These are phyloP conservation scores for Menidia beryllina DNA, from an alignment of 2,113 vertebrate genomes.

Conservation along the genomic window DNA sequence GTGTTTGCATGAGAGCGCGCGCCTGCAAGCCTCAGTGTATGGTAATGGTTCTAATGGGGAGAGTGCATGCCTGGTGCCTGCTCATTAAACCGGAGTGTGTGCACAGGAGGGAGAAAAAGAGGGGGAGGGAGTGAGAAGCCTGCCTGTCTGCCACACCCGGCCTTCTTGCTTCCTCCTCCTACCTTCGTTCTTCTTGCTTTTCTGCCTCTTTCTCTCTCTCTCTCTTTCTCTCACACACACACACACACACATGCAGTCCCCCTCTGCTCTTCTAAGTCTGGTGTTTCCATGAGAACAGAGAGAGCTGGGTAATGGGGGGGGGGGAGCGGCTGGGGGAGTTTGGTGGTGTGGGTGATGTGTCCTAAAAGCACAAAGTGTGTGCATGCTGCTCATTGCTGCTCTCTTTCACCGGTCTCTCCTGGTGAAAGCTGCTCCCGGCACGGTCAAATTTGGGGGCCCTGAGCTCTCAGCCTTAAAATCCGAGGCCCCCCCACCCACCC, in stretches of 20 bases:
- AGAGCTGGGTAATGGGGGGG: slow-evolving; percentile 56
- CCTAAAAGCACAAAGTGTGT: slow-evolving; percentile 58
- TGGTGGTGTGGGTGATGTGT: slow-evolving; percentile 68
- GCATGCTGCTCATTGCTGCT: slow-evolving; percentile 47
- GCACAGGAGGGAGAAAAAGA: slow-evolving; percentile 27
- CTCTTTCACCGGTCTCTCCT: slow-evolving; percentile 65
- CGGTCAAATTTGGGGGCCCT: slow-evolving; percentile 62
- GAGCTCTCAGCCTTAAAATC: slow-evolving; percentile 39
- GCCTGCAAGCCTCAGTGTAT: slow-evolving; percentile 38
- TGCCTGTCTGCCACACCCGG: slow-evolving; percentile 76
- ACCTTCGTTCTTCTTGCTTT: slow-evolving; percentile 40
- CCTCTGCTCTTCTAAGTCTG: slow-evolving; percentile 71
- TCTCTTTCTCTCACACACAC: slow-evolving; percentile 1
- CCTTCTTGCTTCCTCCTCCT: slow-evolving; percentile 58
- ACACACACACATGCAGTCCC: slow-evolving; percentile 39
- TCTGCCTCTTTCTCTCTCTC: slow-evolving; percentile 17
- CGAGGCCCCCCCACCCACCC: slow-evolving; percentile 40
- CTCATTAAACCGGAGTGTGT: slow-evolving; percentile 55
- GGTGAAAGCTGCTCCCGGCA: slow-evolving; percentile 41
- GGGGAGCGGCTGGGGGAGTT: slow-evolving; percentile 32
- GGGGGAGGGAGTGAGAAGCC: slow-evolving; percentile 19
- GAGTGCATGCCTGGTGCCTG: slow-evolving; percentile 46
- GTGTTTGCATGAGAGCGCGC: slow-evolving; percentile 72
- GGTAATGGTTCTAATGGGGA: slow-evolving; percentile 56
- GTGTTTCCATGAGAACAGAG: slow-evolving; percentile 86